Evolutionary conservation across 2,113 vertebrate genomes (phyloP), one percentile per base, ranked within the genome.

Genomic region (Cepphus grylle): DNA sequence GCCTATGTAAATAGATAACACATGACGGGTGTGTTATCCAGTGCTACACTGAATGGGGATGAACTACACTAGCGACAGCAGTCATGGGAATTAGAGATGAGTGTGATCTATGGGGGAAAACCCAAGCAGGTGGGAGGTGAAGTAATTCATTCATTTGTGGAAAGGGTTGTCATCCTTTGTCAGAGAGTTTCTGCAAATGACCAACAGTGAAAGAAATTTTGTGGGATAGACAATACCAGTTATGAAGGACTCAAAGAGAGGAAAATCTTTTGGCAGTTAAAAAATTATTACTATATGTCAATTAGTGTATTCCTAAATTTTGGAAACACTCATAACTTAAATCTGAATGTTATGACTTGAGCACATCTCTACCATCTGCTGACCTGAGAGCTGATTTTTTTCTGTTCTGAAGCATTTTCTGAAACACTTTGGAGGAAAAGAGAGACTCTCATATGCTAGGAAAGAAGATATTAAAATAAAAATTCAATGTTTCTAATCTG

Each of bases 291-390:
- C 7, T 62, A 3, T 65, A 43, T 34, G 12, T 66, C 45, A 53
- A 32, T 61, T 59, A 72, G 3, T 23, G 9, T 47, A 52, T 83
- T 69, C 27, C 10, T 72, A 43, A 52, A 25, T 65, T 81, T 61
- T n/a, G 69, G 40, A 53, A 78, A 17, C 27, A 19, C 27, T 61
- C 30, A 56, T 26, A 65, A 52, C 5, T 67, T 42, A 72, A 61
- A 80, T 70, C 30, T 72, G 19, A 77, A 40, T 85, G 8, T 45
- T 77, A 30, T 42, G 38, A 45, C 25, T 62, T 73, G 12, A 80
- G 21, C 0, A 0, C 5, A 21, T 58, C 21, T 43, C 49, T 72
- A 42, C 7, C 8, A 20, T 20, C 9, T 73, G 15, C 21, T 86
- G 32, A 65, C 4, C 40, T 22, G 4, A 61, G 4, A 70, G 7